These are phyloP conservation scores for Eira barbara DNA, from an alignment of 2,113 vertebrate species.

Conservation along the genomic window DNA sequence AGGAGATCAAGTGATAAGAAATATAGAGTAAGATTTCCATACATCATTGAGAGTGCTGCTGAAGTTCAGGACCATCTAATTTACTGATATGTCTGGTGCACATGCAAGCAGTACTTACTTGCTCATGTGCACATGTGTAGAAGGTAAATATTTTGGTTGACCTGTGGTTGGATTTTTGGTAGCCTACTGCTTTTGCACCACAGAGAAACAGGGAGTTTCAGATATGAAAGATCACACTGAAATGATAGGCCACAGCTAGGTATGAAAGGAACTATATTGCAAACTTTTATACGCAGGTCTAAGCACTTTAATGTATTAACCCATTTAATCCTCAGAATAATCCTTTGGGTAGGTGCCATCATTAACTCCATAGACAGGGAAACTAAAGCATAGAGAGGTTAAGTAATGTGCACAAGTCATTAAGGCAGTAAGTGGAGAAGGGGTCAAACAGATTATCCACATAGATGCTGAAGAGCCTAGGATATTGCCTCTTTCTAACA, in stretches of 20 bases:
- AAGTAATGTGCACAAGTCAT: neutral
- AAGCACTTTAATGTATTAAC: neutral
- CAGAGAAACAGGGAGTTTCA: neutral
- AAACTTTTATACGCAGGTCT: neutral
- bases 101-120: neutral
- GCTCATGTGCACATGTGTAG: neutral
- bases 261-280: neutral
- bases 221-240: neutral
- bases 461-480: neutral
- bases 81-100: neutral
- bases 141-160: neutral
- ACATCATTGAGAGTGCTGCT: neutral
- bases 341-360: neutral
- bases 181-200: neutral
- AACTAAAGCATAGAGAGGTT: neutral
- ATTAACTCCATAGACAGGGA: neutral
- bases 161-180: neutral
- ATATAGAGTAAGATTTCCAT: neutral
- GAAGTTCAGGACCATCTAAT: neutral
- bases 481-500: neutral
- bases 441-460: neutral
- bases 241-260: neutral
- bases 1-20: neutral
- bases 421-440: neutral
- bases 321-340: neutral